Base-by-base conservation (phyloP, 2,888 invertebrate species). In the Eupithecia subfuscata region DNA sequence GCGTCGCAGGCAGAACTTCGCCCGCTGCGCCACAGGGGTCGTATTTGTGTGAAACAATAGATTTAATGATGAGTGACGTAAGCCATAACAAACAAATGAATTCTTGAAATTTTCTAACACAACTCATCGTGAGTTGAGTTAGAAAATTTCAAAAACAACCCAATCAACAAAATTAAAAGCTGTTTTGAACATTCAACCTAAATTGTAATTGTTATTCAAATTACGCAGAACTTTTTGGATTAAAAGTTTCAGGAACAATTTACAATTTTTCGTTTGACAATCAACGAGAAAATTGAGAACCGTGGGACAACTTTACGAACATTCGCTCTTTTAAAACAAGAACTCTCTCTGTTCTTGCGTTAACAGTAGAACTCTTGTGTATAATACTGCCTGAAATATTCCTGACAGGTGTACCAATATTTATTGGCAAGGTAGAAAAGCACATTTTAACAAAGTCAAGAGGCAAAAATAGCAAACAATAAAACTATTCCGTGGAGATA, bases 401-500 rank as follows among this genome's bases (percentile, higher is more conserved):
- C 0, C 56, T 56, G 25, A 25, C 11, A 56, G 12, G 14, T 25
- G 30, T 56, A 56, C 22, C 52, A 11, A 22, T 22, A 3, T n/a
- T 5, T 25, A 60, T 6, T 25, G 22, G 9, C 22, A 60, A 60
- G 14, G 1, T 30, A 60, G 14, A 56, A n/a, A 52, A 25, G 64
- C 64, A 30, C 7, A 63, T 63, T 64, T 64, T 34, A 34, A 34
- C 18, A 34, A 7, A 14, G 12, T 14, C 5, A 22, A 22, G 56
- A 56, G 3, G 25, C 69, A 70, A 48, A 48, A 43, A 73, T 73
- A 73, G 71, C 69, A 69, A 67, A 71, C 71, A 60, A 74, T 71
- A 77, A 76, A 75, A 70, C 69, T 74, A 69, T 79, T 75, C 64
- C 12, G 70, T 60, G 18, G 0, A 37, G 30, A 34, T 22, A 56